A percentile compares a stretch with the other conserved stretches of the same genome.
These are phyloP conservation scores for Drosophila yooni DNA, from an alignment of 2,888 invertebrate species.

Conservation along the genomic window DNA sequence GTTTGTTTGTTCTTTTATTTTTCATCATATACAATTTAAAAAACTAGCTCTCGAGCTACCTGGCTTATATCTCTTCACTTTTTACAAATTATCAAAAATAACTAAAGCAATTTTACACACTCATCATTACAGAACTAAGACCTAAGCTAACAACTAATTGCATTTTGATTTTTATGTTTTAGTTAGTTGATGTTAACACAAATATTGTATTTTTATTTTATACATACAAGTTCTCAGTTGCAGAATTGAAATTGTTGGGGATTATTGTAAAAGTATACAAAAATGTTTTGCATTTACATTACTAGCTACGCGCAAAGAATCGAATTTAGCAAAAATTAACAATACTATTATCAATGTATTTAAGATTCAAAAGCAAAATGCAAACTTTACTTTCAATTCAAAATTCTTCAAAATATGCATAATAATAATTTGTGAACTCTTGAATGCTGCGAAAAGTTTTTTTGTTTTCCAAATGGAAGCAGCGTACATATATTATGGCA, in stretches of 20 bases:
- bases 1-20: conserved; percentile 26
- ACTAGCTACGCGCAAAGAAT: conserved; percentile 60
- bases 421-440: conserved; percentile 26
- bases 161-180: conserved; percentile 44
- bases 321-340: conserved; percentile 24
- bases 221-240: conserved; percentile 28
- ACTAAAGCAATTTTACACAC: conserved; percentile 71
- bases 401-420: conserved; percentile 25
- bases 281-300: conserved; percentile 42
- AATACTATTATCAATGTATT: conserved; percentile 12
- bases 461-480: conserved; percentile 39
- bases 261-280: conserved; percentile 24
- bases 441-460: conserved; percentile 18
- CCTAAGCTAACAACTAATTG: conserved; percentile 65
- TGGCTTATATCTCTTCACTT: conserved; percentile 45
- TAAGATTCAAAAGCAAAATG: conserved; percentile 37
- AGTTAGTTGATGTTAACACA: conserved; percentile 36
- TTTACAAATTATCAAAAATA: conserved; percentile 75
- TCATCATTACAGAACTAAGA: conserved; percentile 54
- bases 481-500: conserved; percentile 29
- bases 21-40: conserved; percentile 68
- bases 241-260: conserved; percentile 31
- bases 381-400: conserved; percentile 11
- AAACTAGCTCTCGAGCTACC: conserved; percentile 60
- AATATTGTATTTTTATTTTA: conserved; percentile 29